Percentiles rank a stretch among this genome's conserved stretches.
Conservation (phyloP, 2,113 vertebrate genomes). For the Prinia subflava region DNA sequence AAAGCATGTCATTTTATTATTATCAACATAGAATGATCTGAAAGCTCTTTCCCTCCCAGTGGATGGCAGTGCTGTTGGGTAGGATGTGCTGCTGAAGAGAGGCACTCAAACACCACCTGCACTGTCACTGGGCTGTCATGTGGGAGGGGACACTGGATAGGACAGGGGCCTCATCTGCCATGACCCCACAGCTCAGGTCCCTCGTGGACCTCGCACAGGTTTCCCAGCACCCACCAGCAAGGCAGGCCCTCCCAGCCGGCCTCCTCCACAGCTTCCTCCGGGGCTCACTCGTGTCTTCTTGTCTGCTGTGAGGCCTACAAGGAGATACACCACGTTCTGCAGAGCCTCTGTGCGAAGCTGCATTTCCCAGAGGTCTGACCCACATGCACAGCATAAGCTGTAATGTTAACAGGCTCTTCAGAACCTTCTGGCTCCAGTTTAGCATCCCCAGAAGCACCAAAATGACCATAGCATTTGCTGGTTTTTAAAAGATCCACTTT, state of each 20-base stretch:
- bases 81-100: neutral
- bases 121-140: neutral
- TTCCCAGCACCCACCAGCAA: neutral
- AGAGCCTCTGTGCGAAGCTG: rapidly evolving
- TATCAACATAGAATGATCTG: neutral
- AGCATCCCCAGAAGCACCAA: neutral
- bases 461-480: neutral
- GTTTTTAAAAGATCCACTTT: neutral
- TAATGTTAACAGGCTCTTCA: neutral
- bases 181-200: neutral
- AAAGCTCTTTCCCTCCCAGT: neutral
- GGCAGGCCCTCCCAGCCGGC: neutral
- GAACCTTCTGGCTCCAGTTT: neutral
- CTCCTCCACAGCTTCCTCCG: neutral
- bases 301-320: neutral
- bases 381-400: neutral
- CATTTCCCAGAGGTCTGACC: neutral
- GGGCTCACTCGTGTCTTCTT: rapidly evolving
- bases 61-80: neutral
- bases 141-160: neutral
- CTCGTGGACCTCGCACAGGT: rapidly evolving
- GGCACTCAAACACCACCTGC: neutral
- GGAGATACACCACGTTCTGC: neutral
- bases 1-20: neutral
- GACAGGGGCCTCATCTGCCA: neutral